Conservation (phyloP, 2,113 vertebrate species). For the Psilopsiagon aurifrons region DNA sequence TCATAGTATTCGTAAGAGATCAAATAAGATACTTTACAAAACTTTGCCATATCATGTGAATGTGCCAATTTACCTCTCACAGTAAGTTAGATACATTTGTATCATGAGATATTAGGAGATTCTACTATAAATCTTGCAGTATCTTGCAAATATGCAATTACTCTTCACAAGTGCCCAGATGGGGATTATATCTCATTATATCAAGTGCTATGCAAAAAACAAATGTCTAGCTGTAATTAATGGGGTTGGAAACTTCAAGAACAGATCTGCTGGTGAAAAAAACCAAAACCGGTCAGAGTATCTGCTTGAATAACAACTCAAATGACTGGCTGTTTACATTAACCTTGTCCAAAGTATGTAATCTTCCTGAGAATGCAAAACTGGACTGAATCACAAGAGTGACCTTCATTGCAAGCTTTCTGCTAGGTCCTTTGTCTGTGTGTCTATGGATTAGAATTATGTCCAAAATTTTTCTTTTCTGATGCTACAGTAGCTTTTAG, state of each 20-base stretch:
- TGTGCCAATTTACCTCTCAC: slow-evolving; percentile 27
- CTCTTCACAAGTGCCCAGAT: slow-evolving; percentile 53
- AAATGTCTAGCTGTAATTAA: slow-evolving; percentile 48
- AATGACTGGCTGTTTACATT: slow-evolving; percentile 27
- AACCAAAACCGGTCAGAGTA: background rate
- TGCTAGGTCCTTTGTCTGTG: background rate
- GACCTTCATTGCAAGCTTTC: background rate
- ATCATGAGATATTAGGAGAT: background rate
- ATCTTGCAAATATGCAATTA: slow-evolving; percentile 52
- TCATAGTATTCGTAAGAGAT: slow-evolving; percentile 29
- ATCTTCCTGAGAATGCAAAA: slow-evolving; percentile 26
- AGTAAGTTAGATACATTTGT: background rate
- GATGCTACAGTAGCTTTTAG: background rate
- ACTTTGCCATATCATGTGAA: background rate
- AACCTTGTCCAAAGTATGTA: slow-evolving; percentile 23
- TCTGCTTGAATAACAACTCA: background rate
- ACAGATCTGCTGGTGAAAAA: slow-evolving; percentile 38
- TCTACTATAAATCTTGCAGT: slow-evolving; percentile 46
- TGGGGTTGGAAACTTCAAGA: slow-evolving; percentile 33
- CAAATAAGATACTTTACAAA: background rate
- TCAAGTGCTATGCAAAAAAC: slow-evolving; percentile 37
- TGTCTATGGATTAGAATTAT: background rate
- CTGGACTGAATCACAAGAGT: background rate
- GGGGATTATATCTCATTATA: slow-evolving; percentile 60
- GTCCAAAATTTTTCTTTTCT: background rate